A percentile compares a stretch with the other conserved stretches of the same genome.
These are phyloP conservation scores for Hydra vulgaris DNA, from an alignment of 30 jellyfish, hydroid and myxozoan species.

Conservation along the genomic window DNA sequence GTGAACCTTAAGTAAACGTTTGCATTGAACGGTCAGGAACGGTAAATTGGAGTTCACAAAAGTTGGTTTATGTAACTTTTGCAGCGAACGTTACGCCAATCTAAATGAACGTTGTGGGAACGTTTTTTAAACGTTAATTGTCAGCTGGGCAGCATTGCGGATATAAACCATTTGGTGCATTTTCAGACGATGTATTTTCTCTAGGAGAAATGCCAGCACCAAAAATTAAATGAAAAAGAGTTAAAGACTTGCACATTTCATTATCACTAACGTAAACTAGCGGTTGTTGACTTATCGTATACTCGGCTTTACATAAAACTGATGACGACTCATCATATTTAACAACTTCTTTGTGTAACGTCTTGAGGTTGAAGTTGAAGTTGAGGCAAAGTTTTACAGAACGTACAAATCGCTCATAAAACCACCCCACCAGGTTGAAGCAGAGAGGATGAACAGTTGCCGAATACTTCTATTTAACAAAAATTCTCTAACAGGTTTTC, in stretches of 20 bases:
- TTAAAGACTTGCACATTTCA: background rate
- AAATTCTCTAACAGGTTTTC: background rate
- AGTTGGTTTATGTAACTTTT: too few species aligned
- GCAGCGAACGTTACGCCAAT: too few species aligned
- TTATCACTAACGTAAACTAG: constrained; percentile 17
- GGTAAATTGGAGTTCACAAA: too few species aligned
- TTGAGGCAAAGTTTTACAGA: background rate
- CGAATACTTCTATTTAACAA: background rate
- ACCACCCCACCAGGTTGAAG: background rate
- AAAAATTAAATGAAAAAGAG: constrained; percentile 26
- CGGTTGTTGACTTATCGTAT: constrained; percentile 27
- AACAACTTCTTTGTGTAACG: background rate
- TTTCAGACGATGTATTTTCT: background rate
- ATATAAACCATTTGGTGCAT: background rate
- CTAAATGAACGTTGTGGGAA: too few species aligned
- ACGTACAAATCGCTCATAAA: background rate
- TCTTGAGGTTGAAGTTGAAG: too few species aligned
- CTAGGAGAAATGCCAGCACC: constrained; percentile 13
- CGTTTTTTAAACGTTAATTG: too few species aligned
- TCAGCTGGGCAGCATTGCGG: background rate
- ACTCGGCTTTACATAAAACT: background rate
- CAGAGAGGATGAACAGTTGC: background rate
- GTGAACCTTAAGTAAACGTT: too few species aligned
- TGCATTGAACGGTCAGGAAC: too few species aligned
- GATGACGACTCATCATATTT: background rate